A percentile compares a stretch with the other conserved stretches of the same genome.
Conservation (phyloP, 2,113 vertebrate species). For the Oryzias woworae region DNA sequence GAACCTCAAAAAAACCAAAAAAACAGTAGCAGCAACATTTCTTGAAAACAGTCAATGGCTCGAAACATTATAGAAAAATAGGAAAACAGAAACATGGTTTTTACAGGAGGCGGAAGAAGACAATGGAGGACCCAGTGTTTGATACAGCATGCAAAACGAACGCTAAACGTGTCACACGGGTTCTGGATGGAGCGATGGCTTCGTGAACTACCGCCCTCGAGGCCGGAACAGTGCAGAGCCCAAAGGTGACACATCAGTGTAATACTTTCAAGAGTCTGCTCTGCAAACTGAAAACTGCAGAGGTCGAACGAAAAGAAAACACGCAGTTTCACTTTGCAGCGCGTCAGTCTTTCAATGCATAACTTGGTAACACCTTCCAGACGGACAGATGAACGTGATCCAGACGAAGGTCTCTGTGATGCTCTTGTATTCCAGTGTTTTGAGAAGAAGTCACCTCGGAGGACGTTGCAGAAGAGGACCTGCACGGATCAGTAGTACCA, state of each 20-base stretch:
- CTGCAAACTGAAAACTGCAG: slow-evolving; percentile 30
- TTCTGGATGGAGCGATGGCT: slow-evolving; percentile 38
- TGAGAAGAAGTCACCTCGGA: slow-evolving; percentile 33
- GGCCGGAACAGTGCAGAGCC: slow-evolving; percentile 64
- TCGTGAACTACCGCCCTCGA: slow-evolving; percentile 39
- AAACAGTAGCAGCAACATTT: slow-evolving; percentile 73
- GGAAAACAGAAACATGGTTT: slow-evolving; percentile 2
- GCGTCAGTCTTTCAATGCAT: slow-evolving; percentile 23
- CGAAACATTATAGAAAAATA: slow-evolving; percentile 2
- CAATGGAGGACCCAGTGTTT: slow-evolving; percentile 61
- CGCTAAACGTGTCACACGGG: slow-evolving; percentile 37
- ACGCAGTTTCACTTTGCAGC: slow-evolving; percentile 52
- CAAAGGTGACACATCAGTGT: slow-evolving; percentile 52
- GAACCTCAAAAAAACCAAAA: slow-evolving; percentile 43
- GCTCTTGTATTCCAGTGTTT: slow-evolving; percentile 69
- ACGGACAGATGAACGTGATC: too few species aligned
- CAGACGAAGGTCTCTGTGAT: slow-evolving; percentile 12
- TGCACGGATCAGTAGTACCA: slow-evolving; percentile 13
- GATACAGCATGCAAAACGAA: slow-evolving; percentile 60
- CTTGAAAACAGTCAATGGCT: slow-evolving; percentile 53
- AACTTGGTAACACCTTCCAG: not conserved
- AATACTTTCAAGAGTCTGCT: slow-evolving; percentile 54
- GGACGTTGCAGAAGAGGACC: slow-evolving; percentile 20
- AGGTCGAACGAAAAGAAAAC: slow-evolving; percentile 44
- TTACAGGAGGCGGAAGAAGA: slow-evolving; percentile 13